Base-by-base conservation (phyloP, 2,113 vertebrate species). In the Oryzias woworae region DNA sequence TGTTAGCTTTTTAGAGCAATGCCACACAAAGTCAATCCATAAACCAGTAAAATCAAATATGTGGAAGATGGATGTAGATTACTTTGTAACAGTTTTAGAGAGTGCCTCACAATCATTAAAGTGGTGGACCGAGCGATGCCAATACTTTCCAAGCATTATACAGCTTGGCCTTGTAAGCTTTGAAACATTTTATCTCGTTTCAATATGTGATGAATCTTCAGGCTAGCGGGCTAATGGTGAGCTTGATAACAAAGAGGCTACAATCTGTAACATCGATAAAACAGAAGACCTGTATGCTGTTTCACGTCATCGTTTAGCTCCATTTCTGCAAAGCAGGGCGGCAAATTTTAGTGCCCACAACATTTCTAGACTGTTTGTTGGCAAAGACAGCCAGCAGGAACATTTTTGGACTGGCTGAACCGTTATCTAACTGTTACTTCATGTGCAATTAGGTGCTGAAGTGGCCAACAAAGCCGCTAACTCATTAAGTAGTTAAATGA, bases 21-120 rank as follows among this genome's bases (percentile, higher is more conserved):
- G 45, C 36, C 14, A 15, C 7, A 49, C 0, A 13, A 17, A 31
- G 41, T 43, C 60, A 47, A 42, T 45, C 12, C 20, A 23, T 54
- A 7, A 69, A 26, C 14, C 42, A 20, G 45, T 47, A 36, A 48
- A 69, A 56, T 75, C 44, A 75, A 69, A 62, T 66, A 55, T 20
- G 42, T 31, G 23, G 26, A 62, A n/a, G n/a, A n/a, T n/a, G n/a
- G n/a, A n/a, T n/a, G 20, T 70, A 43, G 62, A 59, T 60, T 53
- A 66, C n/a, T 36, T 31, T 44, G 31, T 36, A 51, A 20, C 58
- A 53, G 50, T 50, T 69, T 49, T 13, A n/a, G 28, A 43, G 14
- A 4, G 67, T 68, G 61, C 43, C n/a, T 72, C 64, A 72, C 49
- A 50, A 31, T 60, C 52, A 59, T 59, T 31, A 49, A 66, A 72